Percentiles rank a stretch among this genome's conserved stretches.
These are phyloP conservation scores for Ophraella communa DNA, from an alignment of 2,888 invertebrate species.

Conservation along the genomic window DNA sequence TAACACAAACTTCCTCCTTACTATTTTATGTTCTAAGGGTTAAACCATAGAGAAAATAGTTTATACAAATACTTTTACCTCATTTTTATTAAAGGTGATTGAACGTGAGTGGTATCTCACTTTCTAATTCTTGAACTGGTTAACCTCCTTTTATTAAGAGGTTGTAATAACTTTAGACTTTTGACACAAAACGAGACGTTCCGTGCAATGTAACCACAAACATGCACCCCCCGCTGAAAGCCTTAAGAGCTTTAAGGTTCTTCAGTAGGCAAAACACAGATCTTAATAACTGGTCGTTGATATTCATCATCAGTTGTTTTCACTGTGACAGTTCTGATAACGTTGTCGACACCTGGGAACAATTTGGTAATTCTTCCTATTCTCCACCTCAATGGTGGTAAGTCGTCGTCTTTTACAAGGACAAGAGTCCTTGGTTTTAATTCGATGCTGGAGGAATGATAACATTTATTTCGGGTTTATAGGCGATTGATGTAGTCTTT, in stretches of 20 bases:
- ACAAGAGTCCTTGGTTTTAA: not conserved
- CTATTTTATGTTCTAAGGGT: too few relatives aligned
- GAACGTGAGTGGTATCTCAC: too few relatives aligned
- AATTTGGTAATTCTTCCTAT: too few relatives aligned
- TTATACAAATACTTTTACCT: too few relatives aligned
- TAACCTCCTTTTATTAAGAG: too few relatives aligned
- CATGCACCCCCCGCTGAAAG: not conserved
- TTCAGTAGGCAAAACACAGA: not conserved
- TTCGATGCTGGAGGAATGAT: not conserved
- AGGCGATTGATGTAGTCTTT: slow-evolving; percentile 41
- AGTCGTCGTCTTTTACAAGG: not conserved
- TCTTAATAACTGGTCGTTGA: not conserved
- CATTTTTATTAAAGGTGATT: too few relatives aligned
- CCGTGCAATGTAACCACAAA: too few relatives aligned
- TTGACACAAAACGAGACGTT: too few relatives aligned
- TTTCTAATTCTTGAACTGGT: too few relatives aligned
- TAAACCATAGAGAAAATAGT: too few relatives aligned
- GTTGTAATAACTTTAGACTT: too few relatives aligned
- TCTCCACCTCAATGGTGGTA: not conserved
- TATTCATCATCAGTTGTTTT: not conserved
- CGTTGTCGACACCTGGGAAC: not conserved
- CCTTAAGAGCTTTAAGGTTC: not conserved
- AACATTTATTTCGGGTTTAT: slow-evolving; percentile 25
- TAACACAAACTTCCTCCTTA: too few relatives aligned
- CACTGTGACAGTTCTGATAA: not conserved